Conservation (phyloP, 2,113 vertebrate genomes). For the Merops nubicus region DNA sequence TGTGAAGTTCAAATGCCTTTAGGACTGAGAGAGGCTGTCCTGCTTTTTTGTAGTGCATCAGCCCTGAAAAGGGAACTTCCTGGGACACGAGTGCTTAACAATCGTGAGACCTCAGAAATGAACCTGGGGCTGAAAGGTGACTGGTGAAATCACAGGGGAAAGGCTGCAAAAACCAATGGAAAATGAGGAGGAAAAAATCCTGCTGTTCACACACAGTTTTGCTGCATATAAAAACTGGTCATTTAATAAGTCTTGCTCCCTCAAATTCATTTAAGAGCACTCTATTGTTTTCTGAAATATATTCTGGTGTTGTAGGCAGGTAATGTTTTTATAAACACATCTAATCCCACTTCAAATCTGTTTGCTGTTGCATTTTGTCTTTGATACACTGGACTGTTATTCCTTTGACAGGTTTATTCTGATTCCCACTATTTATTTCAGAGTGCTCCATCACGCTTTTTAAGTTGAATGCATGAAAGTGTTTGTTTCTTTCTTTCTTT, state of each 20-base stretch:
- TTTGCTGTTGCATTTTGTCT: conserved; percentile 66
- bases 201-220: background rate
- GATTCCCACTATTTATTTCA: conserved; percentile 53
- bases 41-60: background rate
- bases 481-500: background rate
- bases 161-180: background rate
- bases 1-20: background rate
- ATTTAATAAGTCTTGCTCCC: background rate
- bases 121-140: background rate
- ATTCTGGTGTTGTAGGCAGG: conserved; percentile 5
- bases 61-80: background rate
- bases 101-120: background rate
- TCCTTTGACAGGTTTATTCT: conserved; percentile 74
- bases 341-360: conserved; percentile 40
- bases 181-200: background rate
- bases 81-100: background rate
- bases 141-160: background rate
- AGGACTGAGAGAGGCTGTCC: background rate
- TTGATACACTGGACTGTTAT: conserved; percentile 39
- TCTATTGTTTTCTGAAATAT: conserved; percentile 40
- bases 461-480: background rate
- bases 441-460: background rate
- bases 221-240: background rate
- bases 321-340: conserved; percentile 68
- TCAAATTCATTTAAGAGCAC: background rate